Conservation (phyloP, 2,113 vertebrate species). For the Xyliphius kryptos region DNA sequence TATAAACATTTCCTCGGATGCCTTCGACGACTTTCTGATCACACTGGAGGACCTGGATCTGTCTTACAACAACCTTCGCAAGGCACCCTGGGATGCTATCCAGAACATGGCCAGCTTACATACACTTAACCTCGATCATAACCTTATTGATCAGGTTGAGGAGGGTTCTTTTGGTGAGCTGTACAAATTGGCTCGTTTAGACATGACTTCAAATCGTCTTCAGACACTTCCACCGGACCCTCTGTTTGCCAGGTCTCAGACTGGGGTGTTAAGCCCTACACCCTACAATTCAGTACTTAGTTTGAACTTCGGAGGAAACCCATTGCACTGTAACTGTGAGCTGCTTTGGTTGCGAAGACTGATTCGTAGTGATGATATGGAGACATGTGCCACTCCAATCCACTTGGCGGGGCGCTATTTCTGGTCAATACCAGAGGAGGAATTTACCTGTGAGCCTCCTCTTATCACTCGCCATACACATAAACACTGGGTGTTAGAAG, state of each 20-base stretch:
- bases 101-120: constrained; percentile 82
- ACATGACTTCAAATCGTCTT: constrained; percentile 87
- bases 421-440: constrained; percentile 85
- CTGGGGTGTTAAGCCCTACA: constrained; percentile 74
- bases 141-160: constrained; percentile 78
- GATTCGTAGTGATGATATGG: constrained; percentile 78
- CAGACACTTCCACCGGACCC: constrained; percentile 81
- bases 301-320: constrained; percentile 84
- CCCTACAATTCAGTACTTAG: constrained; percentile 73
- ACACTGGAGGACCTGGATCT: constrained; percentile 85
- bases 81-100: constrained; percentile 82
- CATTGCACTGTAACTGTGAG: constrained; percentile 88
- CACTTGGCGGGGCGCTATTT: constrained; percentile 82
- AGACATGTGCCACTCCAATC: constrained; percentile 79
- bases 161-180: constrained; percentile 82
- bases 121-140: constrained; percentile 86
- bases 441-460: constrained; percentile 85
- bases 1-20: constrained; percentile 63
- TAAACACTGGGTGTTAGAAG: constrained; percentile 84
- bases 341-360: constrained; percentile 81
- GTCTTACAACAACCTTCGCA: constrained; percentile 84
- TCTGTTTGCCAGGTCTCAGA: constrained; percentile 71
- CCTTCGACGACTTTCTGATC: constrained; percentile 82
- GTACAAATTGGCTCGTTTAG: constrained; percentile 79
- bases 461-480: constrained; percentile 87